These are phyloP conservation scores for Urocitellus parryii DNA, from an alignment of 2,113 vertebrate species.

Conservation along the genomic window DNA sequence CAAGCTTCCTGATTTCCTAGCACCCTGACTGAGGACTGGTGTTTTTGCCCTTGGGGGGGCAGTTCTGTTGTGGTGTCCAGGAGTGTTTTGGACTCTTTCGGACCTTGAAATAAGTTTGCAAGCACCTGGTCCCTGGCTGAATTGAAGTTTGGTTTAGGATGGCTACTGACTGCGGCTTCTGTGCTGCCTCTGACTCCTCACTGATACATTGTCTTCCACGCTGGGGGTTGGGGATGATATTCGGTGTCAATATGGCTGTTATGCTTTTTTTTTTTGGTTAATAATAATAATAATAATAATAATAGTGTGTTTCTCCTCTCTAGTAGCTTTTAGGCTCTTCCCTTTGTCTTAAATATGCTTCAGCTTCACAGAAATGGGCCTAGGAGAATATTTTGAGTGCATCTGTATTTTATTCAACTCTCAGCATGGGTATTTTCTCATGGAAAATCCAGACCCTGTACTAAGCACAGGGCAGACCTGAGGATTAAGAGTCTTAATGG, in stretches of 20 bases:
- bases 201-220: neutral
- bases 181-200: neutral
- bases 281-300: no score
- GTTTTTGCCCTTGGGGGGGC: neutral
- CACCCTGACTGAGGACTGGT: neutral
- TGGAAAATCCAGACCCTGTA: neutral
- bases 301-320: neutral
- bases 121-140: neutral
- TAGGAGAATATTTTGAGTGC: no score
- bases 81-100: neutral
- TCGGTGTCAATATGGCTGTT: neutral
- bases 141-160: neutral
- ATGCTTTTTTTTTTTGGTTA: neutral
- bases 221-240: neutral
- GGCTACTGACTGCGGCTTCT: neutral
- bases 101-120: neutral
- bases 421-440: neutral
- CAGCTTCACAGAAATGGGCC: neutral
- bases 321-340: neutral
- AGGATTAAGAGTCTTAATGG: no score
- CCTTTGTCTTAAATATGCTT: neutral
- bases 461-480: neutral
- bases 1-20: neutral
- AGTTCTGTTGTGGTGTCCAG: neutral
- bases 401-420: neutral